Conservation (phyloP, 2,797 vertebrate species). For the Molossus molossus region DNA sequence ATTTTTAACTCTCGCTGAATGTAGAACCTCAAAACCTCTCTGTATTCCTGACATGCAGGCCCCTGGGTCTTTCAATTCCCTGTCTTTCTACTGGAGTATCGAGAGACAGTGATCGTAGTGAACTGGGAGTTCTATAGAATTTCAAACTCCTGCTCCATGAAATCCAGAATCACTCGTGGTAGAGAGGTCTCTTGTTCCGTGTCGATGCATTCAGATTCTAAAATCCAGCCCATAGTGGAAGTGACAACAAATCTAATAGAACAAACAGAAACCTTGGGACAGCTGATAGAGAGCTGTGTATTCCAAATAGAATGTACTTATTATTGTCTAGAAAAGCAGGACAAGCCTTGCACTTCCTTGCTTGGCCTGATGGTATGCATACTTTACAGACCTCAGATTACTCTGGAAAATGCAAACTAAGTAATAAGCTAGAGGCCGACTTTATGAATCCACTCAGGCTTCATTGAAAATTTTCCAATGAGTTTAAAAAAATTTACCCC, state of each 20-base stretch:
- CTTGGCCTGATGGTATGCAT: neutral
- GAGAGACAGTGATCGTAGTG: neutral
- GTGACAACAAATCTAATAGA: neutral
- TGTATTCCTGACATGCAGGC: neutral
- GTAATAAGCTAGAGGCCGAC: conserved; percentile 45
- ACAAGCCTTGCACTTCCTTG: neutral
- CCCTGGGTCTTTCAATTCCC: neutral
- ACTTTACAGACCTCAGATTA: neutral
- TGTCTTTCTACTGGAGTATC: neutral
- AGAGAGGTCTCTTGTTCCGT: neutral
- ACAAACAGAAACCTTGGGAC: neutral
- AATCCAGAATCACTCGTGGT: conserved; percentile 27
- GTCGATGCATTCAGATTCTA: conserved; percentile 41
- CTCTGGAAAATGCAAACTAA: conserved; percentile 37
- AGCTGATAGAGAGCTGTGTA: neutral
- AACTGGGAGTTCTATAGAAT: neutral
- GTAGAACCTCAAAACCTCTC: neutral
- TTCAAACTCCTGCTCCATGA: neutral
- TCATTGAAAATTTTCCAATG: conserved; percentile 33
- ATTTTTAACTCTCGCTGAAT: conserved; percentile 58
- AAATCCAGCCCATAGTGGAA: neutral
- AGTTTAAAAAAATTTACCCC: neutral
- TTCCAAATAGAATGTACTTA: conserved; percentile 21
- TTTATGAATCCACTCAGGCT: neutral
- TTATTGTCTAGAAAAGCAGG: neutral